Conservation (phyloP, 2,797 vertebrate species). For the Neosilurus hyrtlii region DNA sequence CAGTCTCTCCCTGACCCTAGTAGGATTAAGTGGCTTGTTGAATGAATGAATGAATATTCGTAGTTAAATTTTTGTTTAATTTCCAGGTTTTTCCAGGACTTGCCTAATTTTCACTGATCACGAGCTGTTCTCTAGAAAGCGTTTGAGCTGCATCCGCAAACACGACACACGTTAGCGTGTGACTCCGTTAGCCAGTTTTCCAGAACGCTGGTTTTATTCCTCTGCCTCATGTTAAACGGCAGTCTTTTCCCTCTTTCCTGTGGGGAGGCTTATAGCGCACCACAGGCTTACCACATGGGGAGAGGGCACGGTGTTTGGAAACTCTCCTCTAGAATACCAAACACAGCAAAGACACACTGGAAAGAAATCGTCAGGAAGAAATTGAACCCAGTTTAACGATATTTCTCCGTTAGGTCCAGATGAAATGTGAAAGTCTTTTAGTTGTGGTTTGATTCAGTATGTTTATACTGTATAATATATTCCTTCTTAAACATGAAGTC, state of each 20-base stretch:
- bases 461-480: too few species aligned
- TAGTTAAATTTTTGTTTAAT: background rate
- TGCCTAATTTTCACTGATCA: background rate
- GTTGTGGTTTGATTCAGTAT: background rate
- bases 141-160: too few species aligned
- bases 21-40: too few species aligned
- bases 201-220: conserved; percentile 8
- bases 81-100: background rate
- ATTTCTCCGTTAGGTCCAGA: too few species aligned
- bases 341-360: background rate
- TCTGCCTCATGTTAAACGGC: background rate
- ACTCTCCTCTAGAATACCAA: conserved; percentile 7
- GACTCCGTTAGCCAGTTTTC: background rate
- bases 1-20: too few species aligned
- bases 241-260: background rate
- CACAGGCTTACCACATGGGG: conserved; percentile 6
- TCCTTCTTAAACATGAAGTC: background rate
- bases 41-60: background rate
- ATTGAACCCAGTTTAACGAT: background rate
- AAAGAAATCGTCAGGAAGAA: background rate
- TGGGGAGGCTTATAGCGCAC: conserved; percentile 6
- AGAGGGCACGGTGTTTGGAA: conserved; percentile 9
- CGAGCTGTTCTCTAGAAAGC: background rate
- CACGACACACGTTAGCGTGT: background rate
- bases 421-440: background rate